These are phyloP conservation scores for Lampris incognitus DNA, from an alignment of 2,113 vertebrate species.

Conservation along the genomic window DNA sequence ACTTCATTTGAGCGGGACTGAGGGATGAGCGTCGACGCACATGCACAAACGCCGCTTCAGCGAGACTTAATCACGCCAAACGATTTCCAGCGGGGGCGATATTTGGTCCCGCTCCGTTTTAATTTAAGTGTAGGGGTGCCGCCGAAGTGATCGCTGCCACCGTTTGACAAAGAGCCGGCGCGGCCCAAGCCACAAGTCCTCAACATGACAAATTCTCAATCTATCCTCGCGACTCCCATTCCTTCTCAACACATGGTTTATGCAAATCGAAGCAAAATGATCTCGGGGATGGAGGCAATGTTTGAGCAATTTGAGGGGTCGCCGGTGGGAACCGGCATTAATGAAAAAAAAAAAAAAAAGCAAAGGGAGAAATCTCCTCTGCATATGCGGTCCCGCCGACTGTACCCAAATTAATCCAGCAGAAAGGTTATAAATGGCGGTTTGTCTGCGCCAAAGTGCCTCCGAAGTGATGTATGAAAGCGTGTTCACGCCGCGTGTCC, in stretches of 20 bases:
- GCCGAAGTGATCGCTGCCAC: constrained; percentile 63
- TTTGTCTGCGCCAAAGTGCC: constrained; percentile 86
- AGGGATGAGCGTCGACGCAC: constrained; percentile 64
- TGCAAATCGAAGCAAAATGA: constrained; percentile 85
- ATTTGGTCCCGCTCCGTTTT: constrained; percentile 77
- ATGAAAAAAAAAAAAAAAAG: constrained; percentile 78
- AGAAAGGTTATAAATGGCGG: constrained; percentile 89
- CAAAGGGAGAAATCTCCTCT: constrained; percentile 76
- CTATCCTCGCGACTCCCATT: constrained; percentile 62
- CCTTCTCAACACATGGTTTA: constrained; percentile 85
- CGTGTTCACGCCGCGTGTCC: constrained; percentile 87
- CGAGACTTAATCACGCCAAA: constrained; percentile 77
- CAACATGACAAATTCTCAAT: constrained; percentile 83
- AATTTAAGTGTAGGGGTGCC: constrained; percentile 77
- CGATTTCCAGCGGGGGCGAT: constrained; percentile 63
- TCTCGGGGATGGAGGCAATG: constrained; percentile 73
- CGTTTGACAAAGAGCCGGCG: constrained; percentile 77
- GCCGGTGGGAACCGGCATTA: constrained; percentile 76
- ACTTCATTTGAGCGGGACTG: constrained; percentile 46
- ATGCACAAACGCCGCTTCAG: constrained; percentile 67
- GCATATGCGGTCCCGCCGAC: constrained; percentile 80
- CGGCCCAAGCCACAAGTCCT: constrained; percentile 58
- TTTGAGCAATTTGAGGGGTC: constrained; percentile 79
- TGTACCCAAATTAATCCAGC: constrained; percentile 86
- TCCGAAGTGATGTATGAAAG: constrained; percentile 94